Conservation (phyloP, 1,140 invertebrate genomes). For the Gyrodactylus salaris region DNA sequence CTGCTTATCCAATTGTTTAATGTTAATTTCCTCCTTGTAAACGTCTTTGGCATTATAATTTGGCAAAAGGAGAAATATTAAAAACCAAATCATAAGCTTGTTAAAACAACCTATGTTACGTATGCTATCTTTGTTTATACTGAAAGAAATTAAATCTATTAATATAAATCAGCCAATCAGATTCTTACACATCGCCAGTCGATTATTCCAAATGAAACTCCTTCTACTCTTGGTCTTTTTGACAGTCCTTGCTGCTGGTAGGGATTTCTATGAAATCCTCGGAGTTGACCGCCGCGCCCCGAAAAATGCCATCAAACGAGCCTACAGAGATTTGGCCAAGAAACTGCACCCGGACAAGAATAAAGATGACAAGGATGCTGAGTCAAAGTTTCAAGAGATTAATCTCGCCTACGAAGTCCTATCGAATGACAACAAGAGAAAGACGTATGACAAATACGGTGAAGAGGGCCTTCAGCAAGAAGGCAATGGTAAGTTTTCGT, state of each 20-base stretch:
- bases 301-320: constrained; percentile 80
- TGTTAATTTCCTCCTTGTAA: neutral
- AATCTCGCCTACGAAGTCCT: constrained; percentile 74
- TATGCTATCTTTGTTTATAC: neutral
- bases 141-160: neutral
- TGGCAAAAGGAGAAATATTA: neutral
- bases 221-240: neutral
- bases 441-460: constrained; percentile 70
- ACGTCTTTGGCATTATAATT: neutral
- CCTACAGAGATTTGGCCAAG: constrained; percentile 67
- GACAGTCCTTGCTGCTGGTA: constrained; percentile 9
- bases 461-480: constrained; percentile 85
- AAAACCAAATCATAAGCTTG: neutral
- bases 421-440: constrained; percentile 61
- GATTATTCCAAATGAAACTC: neutral
- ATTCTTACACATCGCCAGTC: neutral
- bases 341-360: constrained; percentile 94
- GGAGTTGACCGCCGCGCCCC: constrained; percentile 43
- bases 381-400: constrained; percentile 64
- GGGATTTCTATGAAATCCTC: constrained; percentile 84
- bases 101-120: neutral
- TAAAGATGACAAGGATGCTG: constrained; percentile 61
- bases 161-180: neutral
- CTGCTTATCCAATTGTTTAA: neutral
- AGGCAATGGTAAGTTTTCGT: constrained; percentile 39